Conservation (phyloP, 1,140 invertebrate species). For the Ostrea edulis region DNA sequence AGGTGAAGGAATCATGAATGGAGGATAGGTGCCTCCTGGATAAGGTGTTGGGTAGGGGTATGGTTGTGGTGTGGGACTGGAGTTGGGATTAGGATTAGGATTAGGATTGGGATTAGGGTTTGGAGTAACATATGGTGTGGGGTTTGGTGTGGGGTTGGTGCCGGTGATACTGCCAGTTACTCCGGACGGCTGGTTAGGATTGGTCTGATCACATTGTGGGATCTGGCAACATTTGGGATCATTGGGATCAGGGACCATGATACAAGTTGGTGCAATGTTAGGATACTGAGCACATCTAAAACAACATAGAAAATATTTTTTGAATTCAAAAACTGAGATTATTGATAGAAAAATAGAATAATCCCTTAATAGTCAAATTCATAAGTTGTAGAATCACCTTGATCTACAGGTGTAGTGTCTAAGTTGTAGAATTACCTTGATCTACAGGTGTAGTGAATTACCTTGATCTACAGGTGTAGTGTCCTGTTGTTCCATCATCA, state of each 20-base stretch:
- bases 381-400: slow-evolving; percentile 47
- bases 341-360: not conserved
- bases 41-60: slow-evolving; percentile 59
- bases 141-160: slow-evolving; percentile 44
- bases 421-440: slow-evolving; percentile 51
- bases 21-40: slow-evolving; percentile 46
- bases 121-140: slow-evolving; percentile 42
- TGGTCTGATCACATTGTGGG: slow-evolving; percentile 63
- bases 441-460: too few relatives aligned
- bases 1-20: slow-evolving; percentile 49
- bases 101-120: slow-evolving; percentile 50
- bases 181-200: slow-evolving; percentile 53
- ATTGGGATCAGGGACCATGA: slow-evolving; percentile 68
- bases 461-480: slow-evolving; percentile 61
- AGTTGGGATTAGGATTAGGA: slow-evolving; percentile 56
- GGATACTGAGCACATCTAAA: slow-evolving; percentile 67
- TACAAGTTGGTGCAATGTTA: slow-evolving; percentile 63
- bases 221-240: slow-evolving; percentile 70
- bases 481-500: slow-evolving; percentile 63
- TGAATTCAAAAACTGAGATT: not conserved
- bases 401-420: not conserved
- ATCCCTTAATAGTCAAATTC: not conserved
- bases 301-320: slow-evolving; percentile 6
- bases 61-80: slow-evolving; percentile 57
- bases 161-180: slow-evolving; percentile 62